Conservation (phyloP, 1,140 invertebrate species). For the Macrocentrus cingulum region DNA sequence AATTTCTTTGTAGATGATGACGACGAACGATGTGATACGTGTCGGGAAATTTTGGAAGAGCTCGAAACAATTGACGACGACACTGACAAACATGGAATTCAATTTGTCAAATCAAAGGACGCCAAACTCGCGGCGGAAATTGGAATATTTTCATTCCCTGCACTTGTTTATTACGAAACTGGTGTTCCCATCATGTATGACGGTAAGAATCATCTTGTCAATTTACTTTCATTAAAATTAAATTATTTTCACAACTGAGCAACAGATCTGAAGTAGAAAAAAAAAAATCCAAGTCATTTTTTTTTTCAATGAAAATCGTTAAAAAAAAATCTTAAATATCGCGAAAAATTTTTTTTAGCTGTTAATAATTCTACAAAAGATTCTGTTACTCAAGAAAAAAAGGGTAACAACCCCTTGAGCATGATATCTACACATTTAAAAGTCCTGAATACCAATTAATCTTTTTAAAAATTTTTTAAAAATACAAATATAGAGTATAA, state of each 20-base stretch:
- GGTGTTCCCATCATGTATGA: conserved; percentile 92
- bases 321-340: no score
- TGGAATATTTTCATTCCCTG: conserved; percentile 88
- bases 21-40: conserved; percentile 70
- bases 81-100: conserved; percentile 87
- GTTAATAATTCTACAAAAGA: no score
- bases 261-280: no score
- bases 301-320: neutral
- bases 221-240: no score
- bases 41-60: conserved; percentile 81
- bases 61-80: conserved; percentile 94
- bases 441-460: conserved; percentile 19
- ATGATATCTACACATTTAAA: neutral
- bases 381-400: neutral
- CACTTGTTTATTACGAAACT: conserved; percentile 89
- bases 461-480: conserved; percentile 5
- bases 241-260: no score
- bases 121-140: conserved; percentile 85
- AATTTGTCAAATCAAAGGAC: conserved; percentile 93
- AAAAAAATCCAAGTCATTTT: neutral
- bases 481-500: neutral
- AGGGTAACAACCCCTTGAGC: conserved; percentile 12
- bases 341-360: no score
- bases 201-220: conserved; percentile 66
- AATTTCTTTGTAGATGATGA: conserved; percentile 71